These are phyloP conservation scores for Loripinus fragilis DNA, from an alignment of 2,888 invertebrate genomes.

Conservation along the genomic window DNA sequence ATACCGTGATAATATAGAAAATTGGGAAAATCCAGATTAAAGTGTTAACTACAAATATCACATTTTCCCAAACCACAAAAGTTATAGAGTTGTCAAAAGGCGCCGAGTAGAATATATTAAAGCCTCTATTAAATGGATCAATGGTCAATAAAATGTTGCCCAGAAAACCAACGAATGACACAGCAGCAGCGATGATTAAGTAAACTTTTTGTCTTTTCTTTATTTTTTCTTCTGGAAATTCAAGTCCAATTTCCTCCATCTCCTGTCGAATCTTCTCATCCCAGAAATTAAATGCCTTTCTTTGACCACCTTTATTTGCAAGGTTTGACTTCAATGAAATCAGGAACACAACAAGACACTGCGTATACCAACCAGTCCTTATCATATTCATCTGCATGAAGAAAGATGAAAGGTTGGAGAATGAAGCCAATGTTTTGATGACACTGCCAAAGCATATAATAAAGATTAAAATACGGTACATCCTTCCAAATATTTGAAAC, in stretches of 20 bases:
- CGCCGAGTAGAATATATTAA: background rate
- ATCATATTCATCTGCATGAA: background rate
- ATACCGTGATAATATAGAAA: background rate
- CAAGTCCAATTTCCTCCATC: background rate
- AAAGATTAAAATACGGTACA: background rate
- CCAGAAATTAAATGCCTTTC: conserved; percentile 4
- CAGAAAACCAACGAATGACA: background rate
- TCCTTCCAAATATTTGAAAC: background rate
- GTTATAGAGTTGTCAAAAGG: background rate
- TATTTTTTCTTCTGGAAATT: background rate
- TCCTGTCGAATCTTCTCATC: background rate
- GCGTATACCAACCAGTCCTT: background rate
- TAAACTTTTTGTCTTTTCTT: background rate
- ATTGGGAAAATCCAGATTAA: background rate
- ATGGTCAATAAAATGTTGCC: background rate
- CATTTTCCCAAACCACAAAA: too few relatives aligned
- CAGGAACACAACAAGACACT: background rate
- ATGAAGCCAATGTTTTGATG: background rate
- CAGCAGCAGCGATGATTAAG: background rate
- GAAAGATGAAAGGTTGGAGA: background rate
- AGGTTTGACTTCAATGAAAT: background rate
- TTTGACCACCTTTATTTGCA: background rate
- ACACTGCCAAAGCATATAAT: background rate
- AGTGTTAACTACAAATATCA: background rate
- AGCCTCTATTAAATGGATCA: background rate